These are phyloP conservation scores for Sprattus sprattus DNA, from an alignment of 2,113 vertebrate genomes.

Conservation along the genomic window DNA sequence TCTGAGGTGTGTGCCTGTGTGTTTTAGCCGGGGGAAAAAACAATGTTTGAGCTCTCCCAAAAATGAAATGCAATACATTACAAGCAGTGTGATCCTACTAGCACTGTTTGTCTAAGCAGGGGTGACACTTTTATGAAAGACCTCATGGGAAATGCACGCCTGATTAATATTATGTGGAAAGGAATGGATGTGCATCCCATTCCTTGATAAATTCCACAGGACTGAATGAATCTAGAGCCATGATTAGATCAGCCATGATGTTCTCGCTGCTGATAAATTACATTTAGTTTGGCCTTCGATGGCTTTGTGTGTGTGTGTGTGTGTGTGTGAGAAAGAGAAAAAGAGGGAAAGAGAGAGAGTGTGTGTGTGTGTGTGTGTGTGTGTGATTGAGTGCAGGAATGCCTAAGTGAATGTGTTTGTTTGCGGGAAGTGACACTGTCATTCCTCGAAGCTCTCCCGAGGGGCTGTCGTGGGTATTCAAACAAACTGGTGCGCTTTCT, in stretches of 20 bases:
- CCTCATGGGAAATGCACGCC: not conserved
- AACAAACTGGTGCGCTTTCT: conserved; percentile 48
- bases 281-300: not conserved
- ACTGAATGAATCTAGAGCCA: not conserved
- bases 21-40: not conserved
- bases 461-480: conserved; percentile 42
- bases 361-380: conserved; percentile 31
- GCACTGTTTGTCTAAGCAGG: not conserved
- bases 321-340: conserved; percentile 24
- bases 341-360: conserved; percentile 22
- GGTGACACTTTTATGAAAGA: not conserved
- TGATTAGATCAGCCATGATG: conserved; percentile 13
- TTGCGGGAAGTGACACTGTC: conserved; percentile 4
- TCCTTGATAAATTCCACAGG: not conserved
- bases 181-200: not conserved
- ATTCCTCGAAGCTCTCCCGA: conserved; percentile 5
- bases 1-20: not conserved
- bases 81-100: not conserved
- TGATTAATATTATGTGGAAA: not conserved
- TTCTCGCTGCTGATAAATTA: not conserved
- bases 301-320: conserved; percentile 9
- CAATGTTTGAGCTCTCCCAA: not conserved
- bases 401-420: conserved; percentile 26
- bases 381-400: conserved; percentile 37
- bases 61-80: not conserved